phyloP scores from a whole-genome alignment of 2,797 vertebrate genomes.

The Peromyscus nudipes region DNA sequence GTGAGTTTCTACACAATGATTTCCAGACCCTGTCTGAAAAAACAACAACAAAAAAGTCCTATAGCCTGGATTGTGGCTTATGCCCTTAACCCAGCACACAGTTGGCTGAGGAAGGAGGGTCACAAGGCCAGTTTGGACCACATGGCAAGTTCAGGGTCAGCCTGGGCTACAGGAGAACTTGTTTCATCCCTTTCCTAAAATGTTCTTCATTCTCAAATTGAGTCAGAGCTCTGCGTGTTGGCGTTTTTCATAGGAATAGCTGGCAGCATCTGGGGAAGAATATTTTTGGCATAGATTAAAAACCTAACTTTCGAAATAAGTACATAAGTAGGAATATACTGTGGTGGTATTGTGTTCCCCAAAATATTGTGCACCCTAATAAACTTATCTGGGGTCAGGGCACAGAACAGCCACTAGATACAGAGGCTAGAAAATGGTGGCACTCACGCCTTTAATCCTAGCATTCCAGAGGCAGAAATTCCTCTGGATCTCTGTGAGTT shows the following conservation, averaged over 20 bases:
- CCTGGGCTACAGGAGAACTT: not conserved
- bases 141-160: not conserved
- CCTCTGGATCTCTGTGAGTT: too few species aligned
- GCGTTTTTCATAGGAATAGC: not conserved
- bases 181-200: not conserved
- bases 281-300: slow-evolving; percentile 19
- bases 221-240: not conserved
- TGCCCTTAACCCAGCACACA: not conserved
- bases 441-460: too few species aligned
- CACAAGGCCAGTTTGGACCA: not conserved
- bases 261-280: not conserved
- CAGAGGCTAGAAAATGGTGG: too few species aligned
- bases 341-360: too few species aligned
- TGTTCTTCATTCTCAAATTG: not conserved
- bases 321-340: not conserved
- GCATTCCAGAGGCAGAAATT: too few species aligned
- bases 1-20: not conserved
- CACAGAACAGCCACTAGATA: too few species aligned
- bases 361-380: too few species aligned
- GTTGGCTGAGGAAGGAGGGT: not conserved
- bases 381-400: too few species aligned
- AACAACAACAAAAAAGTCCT: too few species aligned
- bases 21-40: not conserved
- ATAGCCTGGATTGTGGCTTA: not conserved
- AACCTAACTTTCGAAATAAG: slow-evolving; percentile 35